These are phyloP conservation scores for Pachyrhynchus sulphureomaculatus DNA, from an alignment of 1,140 invertebrate species.

Conservation along the genomic window DNA sequence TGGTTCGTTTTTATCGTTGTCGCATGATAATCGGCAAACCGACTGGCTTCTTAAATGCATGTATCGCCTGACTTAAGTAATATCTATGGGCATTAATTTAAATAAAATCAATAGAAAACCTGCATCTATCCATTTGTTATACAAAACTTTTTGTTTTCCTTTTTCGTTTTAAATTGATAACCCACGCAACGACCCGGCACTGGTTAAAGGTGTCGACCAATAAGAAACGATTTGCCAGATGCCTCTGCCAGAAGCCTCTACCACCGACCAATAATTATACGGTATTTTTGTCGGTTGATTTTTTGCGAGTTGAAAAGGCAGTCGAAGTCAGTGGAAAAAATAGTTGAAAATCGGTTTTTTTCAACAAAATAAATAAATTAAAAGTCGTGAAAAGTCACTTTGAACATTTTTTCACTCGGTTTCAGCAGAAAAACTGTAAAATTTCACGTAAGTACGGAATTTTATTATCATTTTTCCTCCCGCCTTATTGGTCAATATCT, in stretches of 20 bases:
- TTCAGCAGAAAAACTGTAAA: slow-evolving; percentile 37
- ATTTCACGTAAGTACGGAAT: slow-evolving; percentile 48
- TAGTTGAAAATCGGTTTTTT: slow-evolving; percentile 44
- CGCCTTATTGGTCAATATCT: not conserved
- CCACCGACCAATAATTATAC: slow-evolving; percentile 37
- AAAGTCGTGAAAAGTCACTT: slow-evolving; percentile 38
- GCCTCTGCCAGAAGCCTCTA: slow-evolving; percentile 49
- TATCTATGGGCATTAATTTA: not conserved
- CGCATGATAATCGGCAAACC: not conserved
- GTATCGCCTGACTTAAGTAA: not conserved
- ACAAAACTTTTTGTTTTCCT: not conserved
- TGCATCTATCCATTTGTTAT: not conserved
- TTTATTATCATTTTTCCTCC: not conserved
- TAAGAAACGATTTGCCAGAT: slow-evolving; percentile 41
- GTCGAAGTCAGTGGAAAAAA: slow-evolving; percentile 35
- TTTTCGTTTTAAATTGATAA: not conserved
- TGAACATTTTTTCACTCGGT: slow-evolving; percentile 35
- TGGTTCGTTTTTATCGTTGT: not conserved
- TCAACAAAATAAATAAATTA: slow-evolving; percentile 44
- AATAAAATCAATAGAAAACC: slow-evolving; percentile 18
- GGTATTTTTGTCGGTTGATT: slow-evolving; percentile 41
- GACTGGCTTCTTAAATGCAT: not conserved
- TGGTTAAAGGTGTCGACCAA: slow-evolving; percentile 29
- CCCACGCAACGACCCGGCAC: slow-evolving; percentile 27
- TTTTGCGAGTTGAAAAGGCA: slow-evolving; percentile 30